phyloP scores from a whole-genome alignment of 2,888 invertebrate genomes.

The Arrhopalites spinosus region DNA sequence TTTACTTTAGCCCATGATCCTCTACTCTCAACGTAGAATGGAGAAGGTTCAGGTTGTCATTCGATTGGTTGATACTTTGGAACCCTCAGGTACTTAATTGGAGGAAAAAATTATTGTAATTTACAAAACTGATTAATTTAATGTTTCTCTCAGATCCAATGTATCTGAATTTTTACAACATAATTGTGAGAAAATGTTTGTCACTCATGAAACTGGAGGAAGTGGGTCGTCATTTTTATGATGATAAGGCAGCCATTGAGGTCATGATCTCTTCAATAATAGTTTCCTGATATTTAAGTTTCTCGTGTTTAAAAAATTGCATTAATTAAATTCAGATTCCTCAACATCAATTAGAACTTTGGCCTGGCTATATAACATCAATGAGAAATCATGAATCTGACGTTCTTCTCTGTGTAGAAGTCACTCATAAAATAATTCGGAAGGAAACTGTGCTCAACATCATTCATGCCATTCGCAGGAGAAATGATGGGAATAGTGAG shows the following conservation, averaged over 20 bases:
- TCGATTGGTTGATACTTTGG: background rate
- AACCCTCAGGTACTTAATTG: too few relatives aligned
- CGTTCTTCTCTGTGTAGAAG: slow-evolving; percentile 77
- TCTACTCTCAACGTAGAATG: background rate
- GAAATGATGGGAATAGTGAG: background rate
- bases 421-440: slow-evolving; percentile 81
- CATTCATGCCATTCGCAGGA: background rate
- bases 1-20: slow-evolving; percentile 6
- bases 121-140: too few relatives aligned
- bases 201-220: slow-evolving; percentile 42
- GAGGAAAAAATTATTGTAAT: too few relatives aligned
- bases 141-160: too few relatives aligned
- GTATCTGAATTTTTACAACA: slow-evolving; percentile 48
- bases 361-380: slow-evolving; percentile 71
- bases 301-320: background rate
- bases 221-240: slow-evolving; percentile 46
- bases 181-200: slow-evolving; percentile 46
- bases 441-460: slow-evolving; percentile 69
- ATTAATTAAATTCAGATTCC: slow-evolving; percentile 60
- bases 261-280: slow-evolving; percentile 45
- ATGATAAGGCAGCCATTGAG: slow-evolving; percentile 57
- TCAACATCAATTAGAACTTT: slow-evolving; percentile 71
- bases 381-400: slow-evolving; percentile 78
- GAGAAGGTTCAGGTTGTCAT: background rate
- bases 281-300: background rate